Evolutionary conservation across 1,140 invertebrate genomes (phyloP), one percentile per base, ranked within the genome.

Genomic region (Brachionus koreanus): DNA sequence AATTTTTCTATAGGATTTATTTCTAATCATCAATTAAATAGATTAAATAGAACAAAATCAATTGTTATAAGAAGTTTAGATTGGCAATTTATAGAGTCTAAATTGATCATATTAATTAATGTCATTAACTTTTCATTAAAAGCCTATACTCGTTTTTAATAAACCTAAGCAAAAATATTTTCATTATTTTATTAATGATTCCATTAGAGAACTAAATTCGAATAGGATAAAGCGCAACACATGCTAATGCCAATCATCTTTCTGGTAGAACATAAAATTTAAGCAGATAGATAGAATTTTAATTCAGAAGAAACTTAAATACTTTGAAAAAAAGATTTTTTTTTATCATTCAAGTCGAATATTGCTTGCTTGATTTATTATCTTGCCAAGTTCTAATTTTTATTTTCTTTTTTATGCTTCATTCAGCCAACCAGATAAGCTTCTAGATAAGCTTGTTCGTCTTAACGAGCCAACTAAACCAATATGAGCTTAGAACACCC

Each of bases 71-170:
- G 29, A 29, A 16, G n/a, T 13, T 46, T 74, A 35, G 23, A 5
- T 9, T 74, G 9, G 39, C 42, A 25, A 13, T 74, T 46, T 12
- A 74, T 43, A 19, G 69, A 39, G 23, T 43, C 19, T 74, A 74
- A 74, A 74, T 74, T 42, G 69, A 74, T 74, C 25, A 74, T 46
- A 74, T 74, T 74, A 74, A 74, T 74, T 74, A 74, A 49, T 74
- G 69, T 74, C 69, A 74, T 74, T 74, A 74, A 74, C 69, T 74
- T 74, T 74, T 74, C 69, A 74, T 74, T 74, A 74, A 46, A 46
- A 74, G 9, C 7, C 29, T 74, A 12, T 74, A 25, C 19, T 74
- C 25, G n/a, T 16, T 74, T 43, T 74, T 35, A 46, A 39, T 69
- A 69, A 63, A 25, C 61, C 61, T 25, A 35, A 69, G 63, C 63